Base-by-base conservation (phyloP, 2,113 vertebrate species). In the Strigops habroptila region DNA sequence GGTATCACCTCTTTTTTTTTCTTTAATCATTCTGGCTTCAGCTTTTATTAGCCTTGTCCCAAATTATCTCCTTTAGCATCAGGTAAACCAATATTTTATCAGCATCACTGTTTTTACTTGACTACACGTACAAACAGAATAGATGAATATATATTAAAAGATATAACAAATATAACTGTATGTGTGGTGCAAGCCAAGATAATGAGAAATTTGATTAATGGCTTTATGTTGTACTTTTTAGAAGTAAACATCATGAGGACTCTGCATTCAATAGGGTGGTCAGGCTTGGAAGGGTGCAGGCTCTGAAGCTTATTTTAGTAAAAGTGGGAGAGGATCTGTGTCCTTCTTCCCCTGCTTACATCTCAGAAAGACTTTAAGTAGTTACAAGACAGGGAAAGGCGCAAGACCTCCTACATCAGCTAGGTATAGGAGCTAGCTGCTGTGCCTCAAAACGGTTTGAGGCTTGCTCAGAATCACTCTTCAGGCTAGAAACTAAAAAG, bases 61-160 rank as follows among this genome's bases (percentile, higher is more conserved):
- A 80, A n/a, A 44, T 71, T 79, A 93, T 86, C 73, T 86, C 60
- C 68, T 90, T 71, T 18, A 82, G 51, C 52, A 89, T 90, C 88
- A 86, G 64, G 35, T 79, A 91, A 85, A 81, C 21, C 60, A 96
- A 8, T 67, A 74, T 75, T 88, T 93, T 90, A 86, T 71, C 71
- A 88, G 75, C 18, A 53, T 60, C 65, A 22, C 37, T 55, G 49
- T 23, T 91, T 81, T 69, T 48, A 62, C 62, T 65, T 49, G 49
- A 53, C 68, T 70, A 46, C 68, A 48, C 39, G 37, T 80, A 57
- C 80, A 86, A 93, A 81, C 37, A 80, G 53, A 91, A 69, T 11
- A 83, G 55, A 91, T 77, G 17, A 91, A 88, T 69, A 87, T 59
- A 73, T 90, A 97, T 95, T 93, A 94, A 93, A 95, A 90, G 94